Conservation (phyloP, 1,140 invertebrate species). For the Lucilia cuprina region DNA sequence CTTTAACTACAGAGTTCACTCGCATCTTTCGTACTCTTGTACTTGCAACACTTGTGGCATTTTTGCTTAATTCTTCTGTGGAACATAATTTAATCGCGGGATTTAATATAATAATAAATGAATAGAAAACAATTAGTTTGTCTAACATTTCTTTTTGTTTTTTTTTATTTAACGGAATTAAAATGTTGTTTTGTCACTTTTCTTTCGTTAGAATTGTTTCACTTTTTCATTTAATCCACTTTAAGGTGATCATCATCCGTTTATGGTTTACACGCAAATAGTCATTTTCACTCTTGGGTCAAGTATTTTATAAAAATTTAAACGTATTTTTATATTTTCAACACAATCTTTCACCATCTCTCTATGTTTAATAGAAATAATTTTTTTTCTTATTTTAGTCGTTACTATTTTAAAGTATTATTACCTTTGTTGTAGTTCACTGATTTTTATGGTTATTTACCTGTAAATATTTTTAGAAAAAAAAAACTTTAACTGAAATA, state of each 20-base stretch:
- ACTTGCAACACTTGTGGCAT: neutral
- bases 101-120: neutral
- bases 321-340: neutral
- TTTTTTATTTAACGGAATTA: neutral
- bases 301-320: conserved; percentile 23
- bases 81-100: neutral
- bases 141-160: conserved; percentile 14
- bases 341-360: neutral
- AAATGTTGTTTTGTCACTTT: neutral
- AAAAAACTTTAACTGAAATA: neutral
- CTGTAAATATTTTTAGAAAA: neutral
- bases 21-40: neutral
- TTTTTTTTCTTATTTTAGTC: conserved; percentile 20
- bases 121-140: neutral
- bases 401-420: conserved; percentile 22
- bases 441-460: conserved; percentile 33
- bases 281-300: neutral
- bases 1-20: neutral
- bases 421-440: conserved; percentile 28
- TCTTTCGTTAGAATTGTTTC: neutral
- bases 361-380: neutral
- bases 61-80: neutral
- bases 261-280: conserved; percentile 19
- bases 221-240: neutral
- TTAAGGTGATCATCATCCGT: conserved; percentile 22